These are phyloP conservation scores for Strigops habroptila DNA, from an alignment of 2,113 vertebrate genomes.

Conservation along the genomic window DNA sequence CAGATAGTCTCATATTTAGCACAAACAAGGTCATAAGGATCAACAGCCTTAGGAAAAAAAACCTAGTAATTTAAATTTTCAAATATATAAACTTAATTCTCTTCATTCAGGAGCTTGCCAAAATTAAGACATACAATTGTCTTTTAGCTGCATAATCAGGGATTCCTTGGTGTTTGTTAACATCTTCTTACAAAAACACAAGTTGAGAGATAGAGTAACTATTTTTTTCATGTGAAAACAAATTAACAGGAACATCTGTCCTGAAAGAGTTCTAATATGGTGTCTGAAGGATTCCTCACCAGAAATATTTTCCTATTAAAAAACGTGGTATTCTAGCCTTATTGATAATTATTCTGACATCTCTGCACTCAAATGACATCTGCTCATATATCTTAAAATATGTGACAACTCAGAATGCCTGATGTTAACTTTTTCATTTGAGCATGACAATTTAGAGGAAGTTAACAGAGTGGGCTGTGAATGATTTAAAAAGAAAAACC, in stretches of 20 bases:
- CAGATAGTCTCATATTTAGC: slow-evolving; percentile 62
- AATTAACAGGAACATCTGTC: background rate
- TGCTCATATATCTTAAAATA: background rate
- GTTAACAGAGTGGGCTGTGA: background rate
- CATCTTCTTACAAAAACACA: background rate
- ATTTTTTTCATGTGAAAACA: background rate
- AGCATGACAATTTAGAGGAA: background rate
- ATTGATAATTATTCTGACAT: background rate
- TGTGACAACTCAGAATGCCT: background rate
- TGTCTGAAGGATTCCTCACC: background rate
- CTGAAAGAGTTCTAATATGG: background rate
- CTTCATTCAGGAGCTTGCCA: slow-evolving; percentile 38
- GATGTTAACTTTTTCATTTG: background rate
- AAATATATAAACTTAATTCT: slow-evolving; percentile 34
- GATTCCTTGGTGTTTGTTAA: background rate
- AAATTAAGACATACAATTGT: background rate
- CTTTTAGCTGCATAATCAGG: background rate
- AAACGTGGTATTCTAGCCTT: background rate
- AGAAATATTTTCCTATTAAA: background rate
- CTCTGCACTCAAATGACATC: background rate
- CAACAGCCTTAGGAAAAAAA: slow-evolving; percentile 56
- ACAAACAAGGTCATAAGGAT: slow-evolving; percentile 62
- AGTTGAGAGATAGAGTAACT: background rate
- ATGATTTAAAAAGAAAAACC: background rate
- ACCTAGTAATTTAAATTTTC: slow-evolving; percentile 32